Conservation (phyloP, 2,797 vertebrate species). For the Siniperca undulata region DNA sequence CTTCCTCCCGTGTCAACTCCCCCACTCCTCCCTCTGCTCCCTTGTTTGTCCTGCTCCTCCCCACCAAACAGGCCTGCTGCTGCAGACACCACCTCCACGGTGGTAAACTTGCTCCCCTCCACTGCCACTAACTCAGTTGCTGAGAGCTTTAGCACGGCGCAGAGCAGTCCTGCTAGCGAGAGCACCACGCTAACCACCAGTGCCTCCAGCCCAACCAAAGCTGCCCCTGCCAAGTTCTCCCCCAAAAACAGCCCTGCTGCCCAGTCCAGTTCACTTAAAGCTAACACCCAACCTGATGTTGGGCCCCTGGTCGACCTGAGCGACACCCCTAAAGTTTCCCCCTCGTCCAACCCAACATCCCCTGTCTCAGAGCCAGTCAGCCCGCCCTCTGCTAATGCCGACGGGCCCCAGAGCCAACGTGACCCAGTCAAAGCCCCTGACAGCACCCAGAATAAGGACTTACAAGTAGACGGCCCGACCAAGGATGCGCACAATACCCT, state of each 20-base stretch:
- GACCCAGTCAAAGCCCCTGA: conserved; percentile 81
- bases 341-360: conserved; percentile 75
- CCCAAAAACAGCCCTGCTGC: conserved; percentile 82
- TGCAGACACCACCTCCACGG: conserved; percentile 88
- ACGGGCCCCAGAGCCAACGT: conserved; percentile 78
- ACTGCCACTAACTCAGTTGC: conserved; percentile 94
- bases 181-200: conserved; percentile 92
- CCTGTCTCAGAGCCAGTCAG: conserved; percentile 79
- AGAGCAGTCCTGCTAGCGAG: conserved; percentile 94
- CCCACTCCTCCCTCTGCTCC: conserved; percentile 15
- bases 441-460: conserved; percentile 87
- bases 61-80: conserved; percentile 91
- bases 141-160: conserved; percentile 93
- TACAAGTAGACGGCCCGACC: conserved; percentile 92
- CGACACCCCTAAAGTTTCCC: conserved; percentile 78
- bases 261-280: conserved; percentile 80
- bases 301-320: conserved; percentile 96
- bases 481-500: conserved; percentile 91
- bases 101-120: conserved; percentile 94
- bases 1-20: conserved; percentile 29
- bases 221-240: conserved; percentile 79
- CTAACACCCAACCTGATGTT: conserved; percentile 80
- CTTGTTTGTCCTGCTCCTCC: conserved; percentile 29
- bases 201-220: conserved; percentile 83
- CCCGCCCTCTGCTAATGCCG: conserved; percentile 53